Evolutionary conservation across 1,140 invertebrate species (phyloP), one percentile per base, ranked within the genome.

Genomic region (Ceratosolen solmsi): DNA sequence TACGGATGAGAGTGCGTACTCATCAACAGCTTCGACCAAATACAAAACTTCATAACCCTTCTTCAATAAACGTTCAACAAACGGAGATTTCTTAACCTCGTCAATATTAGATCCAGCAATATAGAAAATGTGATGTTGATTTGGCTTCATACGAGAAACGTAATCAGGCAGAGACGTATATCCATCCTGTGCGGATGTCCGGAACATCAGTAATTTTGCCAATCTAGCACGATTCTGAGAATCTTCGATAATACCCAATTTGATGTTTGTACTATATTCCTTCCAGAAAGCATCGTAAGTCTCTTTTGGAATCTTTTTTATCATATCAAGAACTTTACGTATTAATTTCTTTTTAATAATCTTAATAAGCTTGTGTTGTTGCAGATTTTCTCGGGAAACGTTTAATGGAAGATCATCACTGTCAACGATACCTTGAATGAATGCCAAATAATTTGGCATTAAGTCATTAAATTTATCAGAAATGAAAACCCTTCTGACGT

Each of bases 401-500:
- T 99, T 99, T 74, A 99, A 92, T 7, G 99, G 99, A 79, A 99
- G 92, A 93, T 99, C 99, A 92, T 99, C 99, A n/a, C 97, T 99
- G 91, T 99, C 99, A 38, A 99, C 99, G 82, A 99, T 96, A 87
- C 99, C 99, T 84, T 96, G 94, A 75, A 99, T 94, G 89, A 99
- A 99, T 72, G 93, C 95, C 82, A 99, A 93, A 89, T 99, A 99
- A 90, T 98, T 99, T 72, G 99, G 99, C 95, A 99, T 97, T 95
- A 99, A 98, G 88, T 99, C 99, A 88, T 98, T 98, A 92, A 99
- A 99, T 92, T 99, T 98, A 87, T 99, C 99, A 22, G 98, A 99
- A 90, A 99, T 99, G 91, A 99, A 99, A 22, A 99, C 98, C 81
- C 99, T 93, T 84, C 98, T 94, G 20, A 99, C 98, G 89, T 98